Evolutionary conservation across 35 echinoderm and acorn worm genomes (phyloP).

Genomic region (Amphiura filiformis): DNA sequence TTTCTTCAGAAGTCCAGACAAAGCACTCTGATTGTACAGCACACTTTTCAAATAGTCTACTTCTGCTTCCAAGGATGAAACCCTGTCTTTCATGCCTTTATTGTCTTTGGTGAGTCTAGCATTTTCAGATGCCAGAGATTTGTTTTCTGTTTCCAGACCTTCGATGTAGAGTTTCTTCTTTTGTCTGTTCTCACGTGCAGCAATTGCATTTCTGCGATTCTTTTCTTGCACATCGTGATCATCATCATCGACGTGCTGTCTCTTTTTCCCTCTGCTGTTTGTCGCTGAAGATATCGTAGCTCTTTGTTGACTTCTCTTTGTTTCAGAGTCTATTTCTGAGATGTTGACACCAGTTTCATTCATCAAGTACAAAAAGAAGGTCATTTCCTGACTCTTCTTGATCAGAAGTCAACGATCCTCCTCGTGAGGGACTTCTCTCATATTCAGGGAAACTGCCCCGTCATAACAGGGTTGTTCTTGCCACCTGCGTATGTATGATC

Average conservation of each 20-base stretch:
- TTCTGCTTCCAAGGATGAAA: slow-evolving; percentile 25
- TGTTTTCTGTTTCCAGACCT: background rate
- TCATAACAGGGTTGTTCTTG: background rate
- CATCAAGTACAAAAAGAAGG: background rate
- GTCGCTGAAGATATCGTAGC: no score
- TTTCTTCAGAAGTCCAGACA: slow-evolving; percentile 28
- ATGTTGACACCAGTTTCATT: background rate
- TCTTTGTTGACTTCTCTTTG: background rate
- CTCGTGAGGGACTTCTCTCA: background rate
- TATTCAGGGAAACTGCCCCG: background rate
- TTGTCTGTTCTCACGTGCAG: slow-evolving; percentile 30
- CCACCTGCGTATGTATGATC: background rate
- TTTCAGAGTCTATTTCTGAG: background rate
- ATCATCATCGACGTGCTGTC: background rate
- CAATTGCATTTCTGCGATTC: slow-evolving; percentile 21
- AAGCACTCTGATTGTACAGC: slow-evolving; percentile 29
- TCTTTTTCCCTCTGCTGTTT: background rate
- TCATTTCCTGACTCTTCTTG: background rate
- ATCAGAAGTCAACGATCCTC: background rate
- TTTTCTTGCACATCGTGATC: background rate
- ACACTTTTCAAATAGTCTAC: slow-evolving; percentile 34
- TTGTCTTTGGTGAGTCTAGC: background rate
- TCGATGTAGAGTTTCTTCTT: slow-evolving; percentile 34
- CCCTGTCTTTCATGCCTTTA: background rate
- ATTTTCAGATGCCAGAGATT: slow-evolving; percentile 5